Percentiles rank a stretch among this genome's conserved stretches.
Evolutionary conservation across 2,797 vertebrate species (phyloP).

Genomic region (Molossus molossus): DNA sequence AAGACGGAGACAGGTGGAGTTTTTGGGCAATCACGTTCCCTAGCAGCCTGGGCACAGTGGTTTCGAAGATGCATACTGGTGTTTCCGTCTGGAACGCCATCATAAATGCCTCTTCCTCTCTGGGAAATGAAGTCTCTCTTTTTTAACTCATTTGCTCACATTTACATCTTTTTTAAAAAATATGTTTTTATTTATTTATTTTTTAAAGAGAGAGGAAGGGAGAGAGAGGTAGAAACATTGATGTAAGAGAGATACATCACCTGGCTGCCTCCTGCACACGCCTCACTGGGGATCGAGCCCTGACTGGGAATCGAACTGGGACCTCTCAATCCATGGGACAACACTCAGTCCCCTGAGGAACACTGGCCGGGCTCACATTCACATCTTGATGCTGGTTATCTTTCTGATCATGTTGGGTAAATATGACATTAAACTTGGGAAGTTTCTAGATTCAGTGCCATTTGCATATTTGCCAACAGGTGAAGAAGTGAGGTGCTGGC

Average conservation of each 20-base stretch:
- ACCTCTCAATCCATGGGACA: no score
- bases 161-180: neutral
- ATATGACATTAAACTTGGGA: neutral
- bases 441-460: slow-evolving; percentile 24
- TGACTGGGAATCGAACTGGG: no score
- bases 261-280: no score
- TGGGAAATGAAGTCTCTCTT: neutral
- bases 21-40: neutral
- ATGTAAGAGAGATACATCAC: no score
- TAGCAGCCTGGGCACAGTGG: neutral
- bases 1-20: neutral
- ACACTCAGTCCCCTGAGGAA: no score
- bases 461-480: neutral
- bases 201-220: no score
- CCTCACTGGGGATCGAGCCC: no score
- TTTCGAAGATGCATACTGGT: neutral
- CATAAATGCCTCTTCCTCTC: neutral
- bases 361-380: neutral
- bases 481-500: neutral
- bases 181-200: no score
- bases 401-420: neutral
- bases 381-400: neutral
- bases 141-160: neutral
- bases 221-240: no score
- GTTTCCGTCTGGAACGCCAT: neutral